Evolutionary conservation across 2,888 invertebrate genomes (phyloP).

Genomic region (Netelia inedita): DNA sequence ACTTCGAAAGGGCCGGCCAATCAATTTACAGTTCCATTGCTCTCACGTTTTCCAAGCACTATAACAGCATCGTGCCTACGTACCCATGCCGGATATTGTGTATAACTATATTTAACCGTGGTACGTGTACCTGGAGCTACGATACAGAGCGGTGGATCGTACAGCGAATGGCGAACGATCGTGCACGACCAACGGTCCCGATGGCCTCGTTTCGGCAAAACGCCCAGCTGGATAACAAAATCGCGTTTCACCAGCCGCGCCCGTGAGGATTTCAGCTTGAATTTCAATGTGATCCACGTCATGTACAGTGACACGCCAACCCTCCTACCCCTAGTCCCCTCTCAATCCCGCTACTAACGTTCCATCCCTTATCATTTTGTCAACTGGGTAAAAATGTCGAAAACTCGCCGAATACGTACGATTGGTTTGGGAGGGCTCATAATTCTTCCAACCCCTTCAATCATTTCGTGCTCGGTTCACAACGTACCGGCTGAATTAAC

Average conservation of each 20-base stretch:
- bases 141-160: constrained; percentile 11
- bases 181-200: constrained; percentile 43
- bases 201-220: constrained; percentile 47
- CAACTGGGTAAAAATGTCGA: too few relatives aligned
- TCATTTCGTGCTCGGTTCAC: not conserved
- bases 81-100: constrained; percentile 8
- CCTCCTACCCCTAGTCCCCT: not conserved
- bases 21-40: constrained; percentile 55
- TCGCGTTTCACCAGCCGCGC: constrained; percentile 53
- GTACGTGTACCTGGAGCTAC: not conserved
- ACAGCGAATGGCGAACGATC: constrained; percentile 30
- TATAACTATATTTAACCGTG: not conserved
- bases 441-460: not conserved
- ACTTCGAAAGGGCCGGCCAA: constrained; percentile 42
- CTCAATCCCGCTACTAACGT: not conserved
- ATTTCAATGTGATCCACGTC: constrained; percentile 44
- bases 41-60: constrained; percentile 35
- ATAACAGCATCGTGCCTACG: not conserved
- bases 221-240: constrained; percentile 54
- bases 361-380: not conserved
- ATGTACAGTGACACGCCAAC: not conserved
- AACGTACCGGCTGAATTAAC: not conserved
- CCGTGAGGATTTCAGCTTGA: constrained; percentile 55
- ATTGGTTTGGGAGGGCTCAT: not conserved
- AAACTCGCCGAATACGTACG: not conserved